Conservation (phyloP, 2,113 vertebrate genomes). For the rat (Rattus norvegicus) region GRCr8 NC_086020.1:192393001-192393500, state of each 20-base stretch:
- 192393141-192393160: too few relatives aligned
- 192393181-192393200: too few relatives aligned
- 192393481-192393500: background rate
- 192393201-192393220: background rate
- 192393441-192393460: background rate
- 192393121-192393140: too few relatives aligned
- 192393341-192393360: background rate
- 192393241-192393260: too few relatives aligned
- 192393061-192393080: too few relatives aligned
- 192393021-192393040: too few relatives aligned
- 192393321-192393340: background rate
- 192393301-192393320: background rate
- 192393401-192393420: background rate
- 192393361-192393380: background rate
- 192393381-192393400: background rate
- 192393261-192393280: background rate
- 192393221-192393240: background rate
- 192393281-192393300: background rate
- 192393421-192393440: background rate
- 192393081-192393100: too few relatives aligned
- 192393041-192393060: too few relatives aligned
- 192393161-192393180: too few relatives aligned
- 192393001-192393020: too few relatives aligned
- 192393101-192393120: too few relatives aligned
- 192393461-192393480: background rate